Evolutionary conservation across 2,797 vertebrate genomes (phyloP).

Genomic region (Chaetophractus vellerosus): DNA sequence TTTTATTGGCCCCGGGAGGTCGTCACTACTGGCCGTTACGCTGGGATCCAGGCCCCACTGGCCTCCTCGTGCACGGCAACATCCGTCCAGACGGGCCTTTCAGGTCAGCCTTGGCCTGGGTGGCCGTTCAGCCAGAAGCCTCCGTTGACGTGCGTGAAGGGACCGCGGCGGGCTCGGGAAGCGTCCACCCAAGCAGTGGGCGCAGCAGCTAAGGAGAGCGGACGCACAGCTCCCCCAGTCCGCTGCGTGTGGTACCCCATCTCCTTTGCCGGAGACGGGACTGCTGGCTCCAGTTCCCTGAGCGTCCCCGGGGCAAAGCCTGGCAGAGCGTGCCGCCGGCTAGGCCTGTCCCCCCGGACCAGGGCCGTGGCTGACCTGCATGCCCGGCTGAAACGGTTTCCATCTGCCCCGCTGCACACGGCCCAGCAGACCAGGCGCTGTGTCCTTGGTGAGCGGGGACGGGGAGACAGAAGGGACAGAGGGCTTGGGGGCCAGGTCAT

Average conservation of each 20-base stretch:
- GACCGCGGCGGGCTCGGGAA: accelerated
- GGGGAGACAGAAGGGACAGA: neutral
- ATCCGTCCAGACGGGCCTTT: neutral
- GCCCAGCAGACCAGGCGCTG: neutral
- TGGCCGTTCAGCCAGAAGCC: too few species aligned
- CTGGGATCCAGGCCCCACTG: neutral
- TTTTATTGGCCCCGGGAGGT: too few species aligned
- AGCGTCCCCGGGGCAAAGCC: neutral
- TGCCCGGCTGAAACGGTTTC: too few species aligned
- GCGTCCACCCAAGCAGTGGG: neutral
- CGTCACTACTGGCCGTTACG: too few species aligned
- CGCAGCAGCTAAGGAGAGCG: accelerated
- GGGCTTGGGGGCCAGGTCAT: accelerated
- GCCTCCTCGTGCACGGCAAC: accelerated
- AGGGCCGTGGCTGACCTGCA: too few species aligned
- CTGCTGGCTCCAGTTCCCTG: accelerated
- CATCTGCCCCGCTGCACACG: accelerated
- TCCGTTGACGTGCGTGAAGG: accelerated
- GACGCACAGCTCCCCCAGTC: neutral
- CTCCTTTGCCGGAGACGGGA: accelerated
- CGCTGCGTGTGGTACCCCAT: accelerated
- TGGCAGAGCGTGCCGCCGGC: neutral
- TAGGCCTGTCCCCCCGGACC: too few species aligned
- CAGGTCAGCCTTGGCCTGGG: neutral
- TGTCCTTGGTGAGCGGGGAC: too few species aligned